phyloP scores from a whole-genome alignment of 2,113 vertebrate genomes.

The Corythaeola cristata region DNA sequence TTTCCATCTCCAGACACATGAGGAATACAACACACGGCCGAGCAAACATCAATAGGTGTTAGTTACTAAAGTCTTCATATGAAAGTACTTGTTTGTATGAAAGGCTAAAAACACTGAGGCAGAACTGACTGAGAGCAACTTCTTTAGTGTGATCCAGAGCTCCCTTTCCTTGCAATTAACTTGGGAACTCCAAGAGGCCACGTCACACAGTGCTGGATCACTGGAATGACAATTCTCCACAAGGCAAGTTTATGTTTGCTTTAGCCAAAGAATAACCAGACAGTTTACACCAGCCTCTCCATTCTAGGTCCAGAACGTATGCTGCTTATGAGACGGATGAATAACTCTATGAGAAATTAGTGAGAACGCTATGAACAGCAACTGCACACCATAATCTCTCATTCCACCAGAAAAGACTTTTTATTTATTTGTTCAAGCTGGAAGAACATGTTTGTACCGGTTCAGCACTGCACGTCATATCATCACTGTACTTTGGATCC shows the following conservation, averaged over 20 bases:
- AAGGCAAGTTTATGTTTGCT: not conserved
- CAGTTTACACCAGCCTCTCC: not conserved
- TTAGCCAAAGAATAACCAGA: not conserved
- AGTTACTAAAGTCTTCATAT: not conserved
- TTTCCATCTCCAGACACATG: not conserved
- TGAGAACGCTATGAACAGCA: not conserved
- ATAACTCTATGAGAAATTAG: not conserved
- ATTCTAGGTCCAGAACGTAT: not conserved
- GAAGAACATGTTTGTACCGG: not conserved
- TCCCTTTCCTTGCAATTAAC: not conserved
- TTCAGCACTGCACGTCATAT: not conserved
- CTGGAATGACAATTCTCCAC: not conserved
- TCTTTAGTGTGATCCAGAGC: not conserved
- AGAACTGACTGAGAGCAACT: not conserved
- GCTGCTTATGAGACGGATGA: not conserved
- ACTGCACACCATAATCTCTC: not conserved
- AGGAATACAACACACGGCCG: not conserved
- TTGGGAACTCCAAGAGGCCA: not conserved
- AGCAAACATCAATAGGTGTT: not conserved
- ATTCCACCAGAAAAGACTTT: not conserved
- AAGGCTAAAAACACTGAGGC: not conserved
- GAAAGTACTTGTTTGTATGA: not conserved
- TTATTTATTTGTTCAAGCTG: not conserved
- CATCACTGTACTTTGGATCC: not conserved
- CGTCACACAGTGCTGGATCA: not conserved